Conservation (phyloP, 2,888 invertebrate species). For the Eustalomyia histrio region DNA sequence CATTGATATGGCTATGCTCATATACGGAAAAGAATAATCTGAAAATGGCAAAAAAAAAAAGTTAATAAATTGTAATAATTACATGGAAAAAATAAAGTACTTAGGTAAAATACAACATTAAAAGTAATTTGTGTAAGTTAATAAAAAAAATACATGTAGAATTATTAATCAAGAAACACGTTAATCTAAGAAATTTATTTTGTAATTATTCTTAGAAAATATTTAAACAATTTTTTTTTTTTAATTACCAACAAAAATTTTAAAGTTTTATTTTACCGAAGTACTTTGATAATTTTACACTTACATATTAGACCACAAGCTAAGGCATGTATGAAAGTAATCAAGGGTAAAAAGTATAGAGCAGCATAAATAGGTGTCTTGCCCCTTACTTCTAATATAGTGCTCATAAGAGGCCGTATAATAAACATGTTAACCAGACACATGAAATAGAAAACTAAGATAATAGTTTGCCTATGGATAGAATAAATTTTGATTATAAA, state of each 20-base stretch:
- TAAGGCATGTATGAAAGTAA: constrained; percentile 91
- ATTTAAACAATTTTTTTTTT: no score
- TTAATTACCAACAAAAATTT: no score
- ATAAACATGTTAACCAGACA: constrained; percentile 89
- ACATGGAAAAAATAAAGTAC: no score
- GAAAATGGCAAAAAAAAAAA: constrained; percentile 76
- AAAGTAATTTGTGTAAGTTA: no score
- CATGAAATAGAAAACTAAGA: constrained; percentile 93
- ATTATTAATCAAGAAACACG: no score
- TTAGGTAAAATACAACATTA: no score
- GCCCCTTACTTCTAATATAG: constrained; percentile 84
- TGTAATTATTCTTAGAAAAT: no score
- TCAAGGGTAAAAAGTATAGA: constrained; percentile 94
- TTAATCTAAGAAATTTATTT: no score
- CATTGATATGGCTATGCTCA: constrained; percentile 93
- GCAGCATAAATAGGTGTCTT: constrained; percentile 94
- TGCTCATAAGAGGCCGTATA: constrained; percentile 87
- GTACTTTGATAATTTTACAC: no score
- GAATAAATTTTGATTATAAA: no score
- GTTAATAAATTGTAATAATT: background rate
- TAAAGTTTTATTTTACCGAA: no score
- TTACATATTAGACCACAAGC: constrained; percentile 95
- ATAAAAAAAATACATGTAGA: no score
- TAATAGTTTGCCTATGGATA: constrained; percentile 89
- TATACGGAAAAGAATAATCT: constrained; percentile 97